Base-by-base conservation (phyloP, 2,113 vertebrate genomes). In the Scomber japonicus region DNA sequence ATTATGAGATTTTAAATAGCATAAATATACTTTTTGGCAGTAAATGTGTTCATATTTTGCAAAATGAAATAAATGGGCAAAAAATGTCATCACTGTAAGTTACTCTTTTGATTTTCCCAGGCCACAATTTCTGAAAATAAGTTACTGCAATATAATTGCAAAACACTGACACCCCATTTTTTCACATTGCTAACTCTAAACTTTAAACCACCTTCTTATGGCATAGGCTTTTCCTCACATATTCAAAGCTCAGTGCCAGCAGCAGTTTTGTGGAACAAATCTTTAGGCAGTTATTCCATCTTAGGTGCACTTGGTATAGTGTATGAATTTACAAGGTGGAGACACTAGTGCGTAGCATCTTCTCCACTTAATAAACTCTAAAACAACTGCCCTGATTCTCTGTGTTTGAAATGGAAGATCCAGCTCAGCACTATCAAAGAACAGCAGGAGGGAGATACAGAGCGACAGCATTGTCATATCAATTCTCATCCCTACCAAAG, bases 391-490 rank as follows among this genome's bases (percentile, higher is more conserved):
- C 62, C 16, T 3, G 0, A 46, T 61, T 17, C 49, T 13, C 49
- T 48, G 54, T 49, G 51, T 53, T 66, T 69, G 51, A 65, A 45
- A 51, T 74, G 61, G 24, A 66, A 9, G 59, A 73, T 81, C 13
- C 49, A n/a, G 60, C 78, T 57, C 54, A 55, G 55, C 40, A 67
- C 17, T 72, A 76, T 75, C 69, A 84, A 78, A 80, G 48, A 88
- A 53, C 50, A 50, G 57, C 14, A 53, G 44, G 64, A 73, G 19
- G 80, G 35, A 74, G 31, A 87, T 81, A 66, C 8, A 12, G 83
- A 82, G 55, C 80, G 85, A 86, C 81, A 75, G 84, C 44, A 55
- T 70, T 85, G 78, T 77, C 81, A 87, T 85, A 91, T 88, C 63
- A 89, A 87, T 91, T 93, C 69, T 87, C 70, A 72, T 82, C 71